Percentiles rank a stretch among this genome's conserved stretches.
Conservation (phyloP, 1,140 invertebrate species). For the Aplysia californica region DNA sequence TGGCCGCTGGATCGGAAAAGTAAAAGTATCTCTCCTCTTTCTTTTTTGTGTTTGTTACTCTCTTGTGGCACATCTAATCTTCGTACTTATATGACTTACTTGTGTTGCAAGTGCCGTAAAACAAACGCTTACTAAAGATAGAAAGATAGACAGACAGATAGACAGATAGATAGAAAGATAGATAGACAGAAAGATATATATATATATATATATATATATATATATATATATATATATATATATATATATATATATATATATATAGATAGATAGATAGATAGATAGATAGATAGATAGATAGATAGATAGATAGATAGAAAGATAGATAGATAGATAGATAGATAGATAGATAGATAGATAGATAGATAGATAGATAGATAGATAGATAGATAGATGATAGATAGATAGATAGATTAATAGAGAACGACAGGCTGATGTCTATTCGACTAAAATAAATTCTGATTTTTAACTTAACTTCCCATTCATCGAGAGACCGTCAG, state of each 20-base stretch:
- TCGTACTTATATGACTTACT: no score
- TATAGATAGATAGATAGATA: not conserved
- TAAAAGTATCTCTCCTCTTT: no score
- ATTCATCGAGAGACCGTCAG: no score
- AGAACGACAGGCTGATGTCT: no score
- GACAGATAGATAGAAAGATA: slow-evolving; percentile 15
- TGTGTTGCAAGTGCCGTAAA: no score
- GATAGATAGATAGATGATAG: not conserved
- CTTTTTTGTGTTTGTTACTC: no score
- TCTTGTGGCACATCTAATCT: no score
- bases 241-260: not conserved
- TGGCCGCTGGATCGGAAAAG: no score
- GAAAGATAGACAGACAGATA: not conserved
- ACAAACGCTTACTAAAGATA: no score
- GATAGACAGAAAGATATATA: not conserved
- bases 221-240: not conserved
- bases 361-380: not conserved
- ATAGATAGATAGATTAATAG: not conserved
- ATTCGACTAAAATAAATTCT: no score
- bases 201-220: not conserved
- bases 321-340: not conserved
- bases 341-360: not conserved
- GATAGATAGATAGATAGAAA: not conserved
- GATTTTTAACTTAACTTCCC: no score
- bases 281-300: not conserved